Conservation (phyloP, 2,797 vertebrate genomes). For the Arnoldichthys spilopterus region DNA sequence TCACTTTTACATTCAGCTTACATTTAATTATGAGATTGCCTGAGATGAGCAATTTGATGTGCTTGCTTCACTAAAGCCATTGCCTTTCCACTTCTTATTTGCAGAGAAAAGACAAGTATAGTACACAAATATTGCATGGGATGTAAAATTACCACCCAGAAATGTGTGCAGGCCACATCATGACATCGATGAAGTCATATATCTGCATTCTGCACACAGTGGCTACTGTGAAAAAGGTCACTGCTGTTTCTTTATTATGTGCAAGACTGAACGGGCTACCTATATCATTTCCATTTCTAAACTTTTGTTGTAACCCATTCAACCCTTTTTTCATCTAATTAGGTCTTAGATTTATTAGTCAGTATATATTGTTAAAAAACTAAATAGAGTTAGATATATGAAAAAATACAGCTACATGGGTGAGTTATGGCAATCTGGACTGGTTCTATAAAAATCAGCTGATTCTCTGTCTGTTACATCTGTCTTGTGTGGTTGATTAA, state of each 20-base stretch:
- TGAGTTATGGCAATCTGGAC: too few relatives aligned
- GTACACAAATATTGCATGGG: not conserved
- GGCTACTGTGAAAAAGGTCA: slow-evolving; percentile 31
- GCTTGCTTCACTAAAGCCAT: slow-evolving; percentile 20
- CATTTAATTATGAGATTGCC: slow-evolving; percentile 40
- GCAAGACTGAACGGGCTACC: not conserved
- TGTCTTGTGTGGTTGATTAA: too few relatives aligned
- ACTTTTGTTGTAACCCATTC: not conserved
- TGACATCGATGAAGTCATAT: slow-evolving; percentile 9
- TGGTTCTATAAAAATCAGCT: too few relatives aligned
- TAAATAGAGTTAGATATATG: too few relatives aligned
- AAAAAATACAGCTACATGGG: too few relatives aligned
- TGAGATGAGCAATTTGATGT: slow-evolving; percentile 29
- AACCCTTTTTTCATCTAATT: too few relatives aligned
- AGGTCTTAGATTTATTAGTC: not conserved
- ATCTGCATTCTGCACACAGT: not conserved
- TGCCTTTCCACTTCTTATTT: slow-evolving; percentile 27
- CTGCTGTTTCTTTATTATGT: not conserved
- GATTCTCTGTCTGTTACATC: too few relatives aligned
- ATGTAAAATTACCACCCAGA: not conserved
- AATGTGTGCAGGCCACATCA: slow-evolving; percentile 2
- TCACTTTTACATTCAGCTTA: slow-evolving; percentile 27
- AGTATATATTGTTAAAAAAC: not conserved
- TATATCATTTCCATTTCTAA: not conserved
- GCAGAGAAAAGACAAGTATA: slow-evolving; percentile 8